A percentile compares a stretch with the other conserved stretches of the same genome.
These are phyloP conservation scores for Patiria miniata DNA, from an alignment of 35 echinoderm and acorn worm species.

Conservation along the genomic window DNA sequence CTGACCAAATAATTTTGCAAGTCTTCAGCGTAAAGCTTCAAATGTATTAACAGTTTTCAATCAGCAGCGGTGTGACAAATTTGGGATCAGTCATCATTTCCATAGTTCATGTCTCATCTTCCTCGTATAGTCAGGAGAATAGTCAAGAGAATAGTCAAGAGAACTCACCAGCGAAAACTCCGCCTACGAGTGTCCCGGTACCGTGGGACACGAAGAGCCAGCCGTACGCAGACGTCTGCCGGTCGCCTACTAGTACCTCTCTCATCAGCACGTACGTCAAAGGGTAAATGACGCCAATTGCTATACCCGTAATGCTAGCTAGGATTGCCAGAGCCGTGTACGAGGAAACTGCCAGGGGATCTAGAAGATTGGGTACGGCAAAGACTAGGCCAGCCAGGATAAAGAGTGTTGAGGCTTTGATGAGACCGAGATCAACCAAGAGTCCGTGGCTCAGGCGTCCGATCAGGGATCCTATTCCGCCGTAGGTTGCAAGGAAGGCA, in stretches of 20 bases:
- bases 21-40: no score
- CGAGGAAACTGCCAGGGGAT: background rate
- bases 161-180: background rate
- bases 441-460: constrained; percentile 7
- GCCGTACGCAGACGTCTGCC: background rate
- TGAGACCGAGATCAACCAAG: background rate
- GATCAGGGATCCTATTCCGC: background rate
- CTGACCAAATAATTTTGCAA: no score
- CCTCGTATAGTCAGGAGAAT: no score
- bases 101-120: no score
- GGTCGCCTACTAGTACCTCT: background rate
- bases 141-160: no score
- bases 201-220: background rate
- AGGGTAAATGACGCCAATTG: background rate
- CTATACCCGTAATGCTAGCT: background rate
- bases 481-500: constrained; percentile 15
- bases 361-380: background rate
- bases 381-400: background rate
- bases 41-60: no score
- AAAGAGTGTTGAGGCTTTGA: background rate
- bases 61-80: no score
- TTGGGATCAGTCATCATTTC: no score
- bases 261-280: background rate
- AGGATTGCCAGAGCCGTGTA: background rate
- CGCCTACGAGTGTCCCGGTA: background rate